phyloP scores from a whole-genome alignment of 2,888 invertebrate genomes.

The Caenorhabditis sinica region DNA sequence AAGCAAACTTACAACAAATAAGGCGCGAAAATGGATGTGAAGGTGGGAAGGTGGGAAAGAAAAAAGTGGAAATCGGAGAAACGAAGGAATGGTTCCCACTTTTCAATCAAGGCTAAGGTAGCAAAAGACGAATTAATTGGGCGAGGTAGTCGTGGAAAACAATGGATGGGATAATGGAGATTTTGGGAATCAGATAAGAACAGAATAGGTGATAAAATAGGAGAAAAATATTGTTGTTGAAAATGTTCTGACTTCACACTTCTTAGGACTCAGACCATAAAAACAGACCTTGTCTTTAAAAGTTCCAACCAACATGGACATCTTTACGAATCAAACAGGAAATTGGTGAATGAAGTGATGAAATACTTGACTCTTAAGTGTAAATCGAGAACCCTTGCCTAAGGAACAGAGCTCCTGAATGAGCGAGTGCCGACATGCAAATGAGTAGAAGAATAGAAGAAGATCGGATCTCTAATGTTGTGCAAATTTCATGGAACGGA shows the following conservation, averaged over 20 bases:
- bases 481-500: constrained; percentile 57
- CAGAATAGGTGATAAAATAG: neutral
- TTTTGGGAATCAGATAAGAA: neutral
- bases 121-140: constrained; percentile 39
- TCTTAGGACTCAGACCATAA: no score
- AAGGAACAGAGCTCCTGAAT: constrained; percentile 5
- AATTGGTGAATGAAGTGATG: constrained; percentile 54
- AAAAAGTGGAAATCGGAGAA: neutral
- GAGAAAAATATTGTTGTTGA: no score
- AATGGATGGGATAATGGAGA: neutral
- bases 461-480: constrained; percentile 65
- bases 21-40: constrained; percentile 40
- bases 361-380: constrained; percentile 53
- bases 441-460: constrained; percentile 42
- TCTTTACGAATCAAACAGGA: constrained; percentile 1
- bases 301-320: no score
- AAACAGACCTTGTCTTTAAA: no score
- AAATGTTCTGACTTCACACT: no score
- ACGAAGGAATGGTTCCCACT: neutral
- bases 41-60: neutral
- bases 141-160: constrained; percentile 32
- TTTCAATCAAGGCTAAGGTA: constrained; percentile 21
- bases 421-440: constrained; percentile 56
- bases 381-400: constrained; percentile 48
- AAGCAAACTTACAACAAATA: constrained; percentile 48